Conservation (phyloP, 2,888 invertebrate species). For the Phytoseiulus persimilis region DNA sequence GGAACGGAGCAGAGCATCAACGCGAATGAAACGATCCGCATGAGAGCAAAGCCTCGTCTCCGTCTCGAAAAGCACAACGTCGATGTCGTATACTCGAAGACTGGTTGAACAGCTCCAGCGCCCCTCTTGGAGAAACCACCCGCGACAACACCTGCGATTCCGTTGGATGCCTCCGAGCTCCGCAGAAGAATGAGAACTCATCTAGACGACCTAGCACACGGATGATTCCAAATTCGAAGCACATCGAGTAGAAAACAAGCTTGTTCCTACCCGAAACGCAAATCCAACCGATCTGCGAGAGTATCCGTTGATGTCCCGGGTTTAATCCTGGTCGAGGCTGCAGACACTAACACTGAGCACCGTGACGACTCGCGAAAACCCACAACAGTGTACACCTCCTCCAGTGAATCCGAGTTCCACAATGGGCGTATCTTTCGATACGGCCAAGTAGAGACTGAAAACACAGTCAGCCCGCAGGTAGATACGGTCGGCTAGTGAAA, state of each 20-base stretch:
- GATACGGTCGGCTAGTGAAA: neutral
- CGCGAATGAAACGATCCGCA: neutral
- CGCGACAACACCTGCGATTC: too few species aligned
- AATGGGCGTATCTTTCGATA: neutral
- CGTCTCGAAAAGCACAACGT: neutral
- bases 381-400: neutral
- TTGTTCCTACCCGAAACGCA: too few species aligned
- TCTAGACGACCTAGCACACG: too few species aligned
- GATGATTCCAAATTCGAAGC: too few species aligned
- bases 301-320: neutral
- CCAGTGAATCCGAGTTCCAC: neutral
- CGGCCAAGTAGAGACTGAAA: neutral
- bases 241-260: too few species aligned
- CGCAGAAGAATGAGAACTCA: too few species aligned
- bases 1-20: neutral
- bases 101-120: too few species aligned
- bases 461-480: neutral
- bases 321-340: neutral
- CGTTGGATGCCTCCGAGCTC: too few species aligned
- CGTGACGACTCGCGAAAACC: neutral
- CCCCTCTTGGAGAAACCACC: too few species aligned
- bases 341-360: neutral
- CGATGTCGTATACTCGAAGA: neutral
- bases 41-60: neutral
- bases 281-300: neutral